Conservation (phyloP, 2,113 vertebrate species). For the Cariama cristata region DNA sequence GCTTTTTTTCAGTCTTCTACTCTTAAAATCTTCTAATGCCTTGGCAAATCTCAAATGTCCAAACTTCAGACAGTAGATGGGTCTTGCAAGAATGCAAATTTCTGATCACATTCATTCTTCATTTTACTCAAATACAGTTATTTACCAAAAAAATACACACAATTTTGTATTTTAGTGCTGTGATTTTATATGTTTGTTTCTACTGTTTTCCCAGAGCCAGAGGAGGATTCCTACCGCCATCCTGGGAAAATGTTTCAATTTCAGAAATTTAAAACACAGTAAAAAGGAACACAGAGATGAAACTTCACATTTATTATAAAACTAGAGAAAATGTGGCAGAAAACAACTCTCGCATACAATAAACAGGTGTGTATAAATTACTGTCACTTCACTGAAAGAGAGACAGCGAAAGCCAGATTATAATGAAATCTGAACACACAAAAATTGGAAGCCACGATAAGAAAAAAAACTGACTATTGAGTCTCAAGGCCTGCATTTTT, state of each 20-base stretch:
- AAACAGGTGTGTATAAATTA: not conserved
- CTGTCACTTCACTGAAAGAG: not conserved
- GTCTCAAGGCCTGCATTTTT: not conserved
- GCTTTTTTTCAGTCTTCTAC: conserved; percentile 56
- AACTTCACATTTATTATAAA: not conserved
- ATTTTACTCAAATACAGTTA: not conserved
- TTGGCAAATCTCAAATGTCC: conserved; percentile 63
- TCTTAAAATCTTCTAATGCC: conserved; percentile 64
- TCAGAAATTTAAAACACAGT: not conserved
- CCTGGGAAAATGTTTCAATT: not conserved
- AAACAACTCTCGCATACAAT: not conserved
- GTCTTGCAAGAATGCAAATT: not conserved
- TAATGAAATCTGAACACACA: not conserved
- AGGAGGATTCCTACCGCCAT: not conserved
- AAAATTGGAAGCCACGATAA: not conserved
- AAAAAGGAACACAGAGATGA: not conserved
- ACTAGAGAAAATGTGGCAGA: not conserved
- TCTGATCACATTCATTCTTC: not conserved
- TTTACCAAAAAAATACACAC: not conserved
- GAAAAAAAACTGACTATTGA: not conserved
- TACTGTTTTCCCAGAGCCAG: not conserved
- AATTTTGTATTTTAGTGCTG: not conserved
- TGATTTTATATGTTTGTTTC: not conserved
- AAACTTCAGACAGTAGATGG: conserved; percentile 16
- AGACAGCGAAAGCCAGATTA: not conserved